phyloP scores from a whole-genome alignment of 2,113 vertebrate genomes.

The Atherinomorus stipes region DNA sequence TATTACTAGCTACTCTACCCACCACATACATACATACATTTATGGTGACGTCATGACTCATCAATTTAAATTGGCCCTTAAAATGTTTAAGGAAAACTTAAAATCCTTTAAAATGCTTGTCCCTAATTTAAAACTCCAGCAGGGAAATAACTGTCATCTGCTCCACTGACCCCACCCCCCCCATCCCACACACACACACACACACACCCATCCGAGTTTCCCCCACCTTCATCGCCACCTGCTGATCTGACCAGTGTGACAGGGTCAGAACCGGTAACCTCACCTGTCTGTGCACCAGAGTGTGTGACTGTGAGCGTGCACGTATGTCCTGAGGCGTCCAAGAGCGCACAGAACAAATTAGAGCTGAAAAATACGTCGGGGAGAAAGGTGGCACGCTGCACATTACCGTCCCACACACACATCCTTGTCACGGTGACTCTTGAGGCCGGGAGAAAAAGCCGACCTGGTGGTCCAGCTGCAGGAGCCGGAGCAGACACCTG shows the following conservation, averaged over 20 bases:
- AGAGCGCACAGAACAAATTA: conserved; percentile 55
- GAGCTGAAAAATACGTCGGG: conserved; percentile 43
- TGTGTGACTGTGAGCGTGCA: conserved; percentile 20
- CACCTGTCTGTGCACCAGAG: conserved; percentile 34
- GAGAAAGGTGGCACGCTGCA: conserved; percentile 36
- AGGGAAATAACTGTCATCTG: too few species aligned
- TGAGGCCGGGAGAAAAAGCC: conserved; percentile 29
- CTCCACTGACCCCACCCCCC: too few species aligned
- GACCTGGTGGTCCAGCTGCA: neutral
- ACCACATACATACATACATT: too few species aligned
- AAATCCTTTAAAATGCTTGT: too few species aligned
- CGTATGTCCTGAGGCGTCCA: conserved; percentile 45
- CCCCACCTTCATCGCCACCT: neutral
- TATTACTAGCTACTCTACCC: too few species aligned
- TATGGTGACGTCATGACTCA: too few species aligned
- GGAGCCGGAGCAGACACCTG: neutral
- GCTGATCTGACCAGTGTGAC: conserved; percentile 35
- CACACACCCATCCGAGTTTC: neutral
- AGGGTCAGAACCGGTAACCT: conserved; percentile 14
- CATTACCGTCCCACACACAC: conserved; percentile 29
- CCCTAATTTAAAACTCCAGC: too few species aligned
- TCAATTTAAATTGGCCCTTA: too few species aligned
- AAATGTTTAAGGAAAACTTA: too few species aligned
- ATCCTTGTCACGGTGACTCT: conserved; percentile 55
- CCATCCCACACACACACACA: too few species aligned